Conservation (phyloP, 2,797 vertebrate species). For the Fundulus diaphanus region DNA sequence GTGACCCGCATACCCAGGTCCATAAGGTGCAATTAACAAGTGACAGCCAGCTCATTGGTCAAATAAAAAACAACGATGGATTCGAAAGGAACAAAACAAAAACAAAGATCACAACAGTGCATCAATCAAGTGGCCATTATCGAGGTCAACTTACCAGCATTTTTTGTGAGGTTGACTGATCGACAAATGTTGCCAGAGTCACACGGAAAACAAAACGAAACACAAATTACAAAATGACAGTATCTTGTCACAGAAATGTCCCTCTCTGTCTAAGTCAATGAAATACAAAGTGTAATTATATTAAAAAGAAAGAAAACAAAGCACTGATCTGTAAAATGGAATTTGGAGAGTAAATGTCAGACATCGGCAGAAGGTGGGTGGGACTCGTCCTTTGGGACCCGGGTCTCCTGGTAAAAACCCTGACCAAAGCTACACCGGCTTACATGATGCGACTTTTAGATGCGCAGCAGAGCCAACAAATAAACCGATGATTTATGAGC, state of each 20-base stretch:
- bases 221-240: conserved; percentile 84
- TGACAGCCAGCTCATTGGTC: conserved; percentile 79
- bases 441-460: conserved; percentile 34
- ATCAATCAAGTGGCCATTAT: conserved; percentile 83
- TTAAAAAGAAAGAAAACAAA: not conserved
- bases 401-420: conserved; percentile 13
- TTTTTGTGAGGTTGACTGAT: conserved; percentile 90
- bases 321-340: conserved; percentile 27
- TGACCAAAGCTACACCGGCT: conserved; percentile 9
- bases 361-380: conserved; percentile 26
- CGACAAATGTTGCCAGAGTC: conserved; percentile 86
- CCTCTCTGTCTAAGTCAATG: conserved; percentile 43
- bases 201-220: conserved; percentile 85
- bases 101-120: conserved; percentile 78
- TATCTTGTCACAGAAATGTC: conserved; percentile 71
- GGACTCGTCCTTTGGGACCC: conserved; percentile 7
- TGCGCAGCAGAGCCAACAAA: not conserved
- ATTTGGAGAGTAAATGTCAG: conserved; percentile 25
- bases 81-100: conserved; percentile 53
- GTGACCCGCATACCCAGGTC: conserved; percentile 78
- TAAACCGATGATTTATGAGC: not conserved
- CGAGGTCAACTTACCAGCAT: conserved; percentile 88
- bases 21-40: conserved; percentile 81
- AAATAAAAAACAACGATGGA: conserved; percentile 72
- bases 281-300: conserved; percentile 45